Evolutionary conservation across 2,888 invertebrate species (phyloP).

Genomic region (Polyommatus iphigenia): DNA sequence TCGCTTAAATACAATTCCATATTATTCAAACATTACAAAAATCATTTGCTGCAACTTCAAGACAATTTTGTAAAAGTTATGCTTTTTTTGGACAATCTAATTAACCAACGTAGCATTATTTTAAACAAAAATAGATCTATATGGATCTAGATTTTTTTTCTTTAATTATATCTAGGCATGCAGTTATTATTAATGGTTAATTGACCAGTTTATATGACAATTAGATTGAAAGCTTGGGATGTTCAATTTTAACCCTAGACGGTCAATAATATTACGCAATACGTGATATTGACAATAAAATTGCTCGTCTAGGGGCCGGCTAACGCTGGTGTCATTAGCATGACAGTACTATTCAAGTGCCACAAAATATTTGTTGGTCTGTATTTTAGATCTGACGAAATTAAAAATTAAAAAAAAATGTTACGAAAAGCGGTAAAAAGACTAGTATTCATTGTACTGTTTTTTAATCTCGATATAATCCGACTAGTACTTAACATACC

Average conservation of each 20-base stretch:
- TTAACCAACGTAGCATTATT: background rate
- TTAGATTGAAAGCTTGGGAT: too few species aligned
- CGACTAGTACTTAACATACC: constrained; percentile 32
- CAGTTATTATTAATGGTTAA: background rate
- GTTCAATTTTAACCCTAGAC: too few species aligned
- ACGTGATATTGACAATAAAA: too few species aligned
- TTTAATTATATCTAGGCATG: background rate
- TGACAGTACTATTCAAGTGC: background rate
- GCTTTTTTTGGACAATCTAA: background rate
- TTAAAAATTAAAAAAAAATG: too few species aligned
- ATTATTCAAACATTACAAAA: background rate
- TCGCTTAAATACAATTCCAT: background rate
- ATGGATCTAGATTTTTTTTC: background rate
- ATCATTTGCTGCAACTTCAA: background rate
- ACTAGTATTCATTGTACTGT: constrained; percentile 33
- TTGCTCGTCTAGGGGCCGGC: too few species aligned
- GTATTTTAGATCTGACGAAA: too few species aligned
- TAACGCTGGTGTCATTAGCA: background rate
- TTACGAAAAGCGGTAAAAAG: background rate
- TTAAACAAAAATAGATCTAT: background rate
- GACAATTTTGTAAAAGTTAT: background rate
- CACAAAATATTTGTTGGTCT: background rate
- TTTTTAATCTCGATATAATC: constrained; percentile 26
- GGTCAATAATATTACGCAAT: too few species aligned
- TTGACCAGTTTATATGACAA: too few species aligned